Evolutionary conservation across 2,113 vertebrate genomes (phyloP).

Genomic region (Cromileptes altivelis): DNA sequence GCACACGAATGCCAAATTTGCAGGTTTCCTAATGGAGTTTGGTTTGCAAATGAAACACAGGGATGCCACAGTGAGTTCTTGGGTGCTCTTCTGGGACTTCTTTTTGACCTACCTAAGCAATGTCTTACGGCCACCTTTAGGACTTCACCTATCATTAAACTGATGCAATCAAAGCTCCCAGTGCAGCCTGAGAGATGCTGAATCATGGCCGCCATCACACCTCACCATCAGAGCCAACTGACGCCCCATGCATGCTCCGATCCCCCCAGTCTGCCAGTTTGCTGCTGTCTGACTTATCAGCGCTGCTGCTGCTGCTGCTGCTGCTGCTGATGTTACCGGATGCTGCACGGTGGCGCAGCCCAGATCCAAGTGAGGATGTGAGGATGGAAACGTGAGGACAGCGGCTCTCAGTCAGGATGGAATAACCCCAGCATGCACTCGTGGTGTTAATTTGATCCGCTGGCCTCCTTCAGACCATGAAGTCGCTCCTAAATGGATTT

Average conservation of each 20-base stretch:
- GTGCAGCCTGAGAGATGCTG: slow-evolving; percentile 19
- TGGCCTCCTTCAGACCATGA: slow-evolving; percentile 3
- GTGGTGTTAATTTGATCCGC: slow-evolving; percentile 8
- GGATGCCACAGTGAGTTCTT: background rate
- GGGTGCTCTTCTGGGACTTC: slow-evolving; percentile 10
- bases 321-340: slow-evolving; percentile 51
- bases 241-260: slow-evolving; percentile 46
- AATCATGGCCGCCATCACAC: slow-evolving; percentile 1
- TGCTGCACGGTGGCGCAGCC: slow-evolving; percentile 67
- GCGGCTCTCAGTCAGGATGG: slow-evolving; percentile 14
- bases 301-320: slow-evolving; percentile 34
- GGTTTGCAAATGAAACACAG: background rate
- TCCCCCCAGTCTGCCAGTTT: slow-evolving; percentile 34
- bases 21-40: slow-evolving; percentile 6
- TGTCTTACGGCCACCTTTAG: background rate
- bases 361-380: slow-evolving; percentile 56
- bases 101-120: background rate
- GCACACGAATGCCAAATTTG: background rate
- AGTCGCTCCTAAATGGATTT: slow-evolving; percentile 45
- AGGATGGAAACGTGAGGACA: slow-evolving; percentile 53
- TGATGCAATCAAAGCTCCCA: background rate
- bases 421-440: background rate
- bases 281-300: slow-evolving; percentile 59
- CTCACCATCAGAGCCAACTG: slow-evolving; percentile 46
- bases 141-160: background rate